Base-by-base conservation (phyloP, 1,140 invertebrate genomes). In the Gyrodactylus salaris region DNA sequence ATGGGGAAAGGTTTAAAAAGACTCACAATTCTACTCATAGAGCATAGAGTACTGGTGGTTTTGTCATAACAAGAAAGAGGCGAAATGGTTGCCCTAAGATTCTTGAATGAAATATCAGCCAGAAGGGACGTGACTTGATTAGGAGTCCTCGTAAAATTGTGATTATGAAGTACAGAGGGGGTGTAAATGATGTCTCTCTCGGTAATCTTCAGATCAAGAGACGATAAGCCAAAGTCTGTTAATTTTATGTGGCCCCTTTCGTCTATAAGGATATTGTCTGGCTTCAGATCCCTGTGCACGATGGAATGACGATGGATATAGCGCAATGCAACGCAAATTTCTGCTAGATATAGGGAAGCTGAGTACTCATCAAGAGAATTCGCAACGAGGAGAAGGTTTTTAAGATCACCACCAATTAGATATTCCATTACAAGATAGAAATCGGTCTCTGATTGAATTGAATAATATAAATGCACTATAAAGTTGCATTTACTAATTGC, bases 391-490 rank as follows among this genome's bases (percentile, higher is more conserved):
- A 54, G n/a, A 7, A 54, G n/a, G n/a, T 54, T 54, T n/a, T 54
- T 54, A 7, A 54, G n/a, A n/a, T 54, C 34, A 16, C 34, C 34
- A 54, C 34, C 34, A n/a, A 54, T 54, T 54, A 54, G n/a, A 54
- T 54, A 54, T 54, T 54, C 34, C 34, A 71, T 71, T 24, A 71
- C 70, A 21, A 71, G 25, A 71, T 24, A 71, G 1, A 71, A 21
- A 25, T 71, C 1, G 21, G 21, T 71, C 2, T 71, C 7, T 7
- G 70, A 25, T 71, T 71, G 70, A 21, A 71, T 24, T 1, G 70
- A 71, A 25, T 71, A 71, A 71, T 71, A 71, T 25, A 71, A 25
- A 71, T 71, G 70, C 25, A 71, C 70, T 24, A 71, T 71, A 71
- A 25, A 71, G 25, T 21, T 21, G 26, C 70, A 71, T 16, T 71